phyloP scores from a whole-genome alignment of 2,888 invertebrate species.

The Caenorhabditis afra region DNA sequence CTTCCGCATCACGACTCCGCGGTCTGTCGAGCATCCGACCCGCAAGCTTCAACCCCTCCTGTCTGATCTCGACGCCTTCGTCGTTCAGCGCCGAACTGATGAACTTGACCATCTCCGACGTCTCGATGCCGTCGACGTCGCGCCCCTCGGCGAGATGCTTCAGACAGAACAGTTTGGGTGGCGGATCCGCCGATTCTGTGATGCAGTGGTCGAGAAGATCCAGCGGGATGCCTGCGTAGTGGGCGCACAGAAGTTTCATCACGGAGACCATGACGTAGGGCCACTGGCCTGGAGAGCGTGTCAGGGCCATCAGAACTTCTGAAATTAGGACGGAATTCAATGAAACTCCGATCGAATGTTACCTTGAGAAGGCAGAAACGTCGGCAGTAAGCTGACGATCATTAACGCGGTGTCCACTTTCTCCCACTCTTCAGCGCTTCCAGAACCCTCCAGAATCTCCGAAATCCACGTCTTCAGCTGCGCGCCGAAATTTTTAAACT shows the following conservation, averaged over 20 bases:
- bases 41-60: slow-evolving; percentile 8
- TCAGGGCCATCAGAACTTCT: slow-evolving; percentile 4
- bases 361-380: slow-evolving; percentile 20
- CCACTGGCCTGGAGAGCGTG: not conserved
- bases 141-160: no score
- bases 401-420: slow-evolving; percentile 36
- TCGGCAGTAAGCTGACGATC: slow-evolving; percentile 24
- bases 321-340: no score
- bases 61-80: slow-evolving; percentile 13
- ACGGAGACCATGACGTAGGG: slow-evolving; percentile 30
- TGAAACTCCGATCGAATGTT: no score
- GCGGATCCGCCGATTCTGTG: slow-evolving; percentile 21
- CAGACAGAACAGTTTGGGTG: slow-evolving; percentile 37
- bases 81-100: slow-evolving; percentile 13
- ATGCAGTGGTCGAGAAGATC: slow-evolving; percentile 20
- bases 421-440: slow-evolving; percentile 7
- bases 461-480: slow-evolving; percentile 6
- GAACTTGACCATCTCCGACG: slow-evolving; percentile 10
- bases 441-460: slow-evolving; percentile 15
- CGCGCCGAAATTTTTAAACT: slow-evolving; percentile 1
- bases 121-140: not conserved
- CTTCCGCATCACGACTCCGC: not conserved
- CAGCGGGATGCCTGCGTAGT: slow-evolving; percentile 46
- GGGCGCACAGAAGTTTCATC: slow-evolving; percentile 35
- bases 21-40: not conserved